Evolutionary conservation across 2,888 invertebrate species (phyloP).

Genomic region (Callosobruchus maculatus): DNA sequence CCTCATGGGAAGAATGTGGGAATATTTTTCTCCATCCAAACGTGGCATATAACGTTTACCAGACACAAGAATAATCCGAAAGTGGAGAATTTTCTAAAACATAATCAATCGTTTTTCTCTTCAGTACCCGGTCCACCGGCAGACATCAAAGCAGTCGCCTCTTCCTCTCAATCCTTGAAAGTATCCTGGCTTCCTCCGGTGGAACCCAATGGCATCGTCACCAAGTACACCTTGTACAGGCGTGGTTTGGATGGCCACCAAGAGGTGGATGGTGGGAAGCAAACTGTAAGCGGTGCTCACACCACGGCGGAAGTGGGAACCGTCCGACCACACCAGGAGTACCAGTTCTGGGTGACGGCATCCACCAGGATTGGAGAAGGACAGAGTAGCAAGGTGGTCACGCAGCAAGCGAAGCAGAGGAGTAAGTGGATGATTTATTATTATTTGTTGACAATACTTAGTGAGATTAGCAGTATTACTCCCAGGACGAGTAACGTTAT

Average conservation of each 20-base stretch:
- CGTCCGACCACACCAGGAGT: constrained; percentile 66
- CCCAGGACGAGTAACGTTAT: too few relatives aligned
- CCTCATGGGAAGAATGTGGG: too few relatives aligned
- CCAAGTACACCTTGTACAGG: constrained; percentile 70
- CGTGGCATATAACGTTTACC: too few relatives aligned
- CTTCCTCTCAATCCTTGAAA: constrained; percentile 68
- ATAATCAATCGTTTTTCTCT: constrained; percentile 12
- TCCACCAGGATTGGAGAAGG: constrained; percentile 76
- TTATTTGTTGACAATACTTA: not conserved
- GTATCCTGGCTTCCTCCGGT: constrained; percentile 75
- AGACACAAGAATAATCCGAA: too few relatives aligned
- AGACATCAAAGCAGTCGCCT: constrained; percentile 75
- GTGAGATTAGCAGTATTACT: too few relatives aligned
- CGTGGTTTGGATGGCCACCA: constrained; percentile 65
- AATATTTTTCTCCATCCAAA: too few relatives aligned
- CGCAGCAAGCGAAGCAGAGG: constrained; percentile 62
- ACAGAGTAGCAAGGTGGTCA: constrained; percentile 65
- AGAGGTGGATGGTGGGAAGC: constrained; percentile 66
- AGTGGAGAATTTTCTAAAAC: too few relatives aligned
- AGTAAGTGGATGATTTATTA: constrained; percentile 38
- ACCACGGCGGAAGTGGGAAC: constrained; percentile 65
- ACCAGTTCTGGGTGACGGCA: constrained; percentile 77
- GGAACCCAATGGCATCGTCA: constrained; percentile 73
- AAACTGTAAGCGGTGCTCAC: constrained; percentile 61
- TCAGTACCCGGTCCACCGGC: constrained; percentile 75